Evolutionary conservation across 2,113 vertebrate species (phyloP).

Genomic region (Paramormyrops kingsleyae): DNA sequence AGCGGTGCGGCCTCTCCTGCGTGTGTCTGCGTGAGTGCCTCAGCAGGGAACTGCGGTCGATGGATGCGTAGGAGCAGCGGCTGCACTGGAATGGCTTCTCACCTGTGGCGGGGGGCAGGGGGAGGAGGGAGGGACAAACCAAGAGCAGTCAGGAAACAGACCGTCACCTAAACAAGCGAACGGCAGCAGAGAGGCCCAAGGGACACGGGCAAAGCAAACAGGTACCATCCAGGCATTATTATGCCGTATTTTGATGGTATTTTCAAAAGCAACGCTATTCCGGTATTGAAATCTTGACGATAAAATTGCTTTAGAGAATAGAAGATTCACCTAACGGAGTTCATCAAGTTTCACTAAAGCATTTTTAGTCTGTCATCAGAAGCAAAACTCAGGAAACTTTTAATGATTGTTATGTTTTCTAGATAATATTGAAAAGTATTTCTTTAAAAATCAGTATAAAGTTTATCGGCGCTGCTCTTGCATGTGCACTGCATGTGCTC

Average conservation of each 20-base stretch:
- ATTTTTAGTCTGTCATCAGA: not conserved
- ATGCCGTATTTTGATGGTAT: not conserved
- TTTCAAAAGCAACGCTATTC: not conserved
- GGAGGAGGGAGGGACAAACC: not conserved
- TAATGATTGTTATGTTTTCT: too few relatives aligned
- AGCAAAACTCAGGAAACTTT: not conserved
- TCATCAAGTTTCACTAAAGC: not conserved
- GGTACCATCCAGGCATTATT: not conserved
- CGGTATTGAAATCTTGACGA: not conserved
- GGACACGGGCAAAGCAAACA: not conserved
- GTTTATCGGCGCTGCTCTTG: not conserved
- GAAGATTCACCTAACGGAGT: not conserved
- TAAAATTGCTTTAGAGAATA: not conserved
- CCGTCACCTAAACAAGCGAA: not conserved
- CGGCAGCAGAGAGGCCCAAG: not conserved
- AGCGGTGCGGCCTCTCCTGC: slow-evolving; percentile 52
- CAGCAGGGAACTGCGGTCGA: slow-evolving; percentile 57
- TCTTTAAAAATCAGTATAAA: not conserved
- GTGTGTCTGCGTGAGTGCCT: slow-evolving; percentile 43
- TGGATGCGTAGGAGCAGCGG: slow-evolving; percentile 56
- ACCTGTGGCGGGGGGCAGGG: slow-evolving; percentile 38
- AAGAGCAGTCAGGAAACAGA: not conserved
- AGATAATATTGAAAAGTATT: too few relatives aligned
- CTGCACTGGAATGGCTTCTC: slow-evolving; percentile 57
- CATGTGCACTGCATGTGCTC: too few relatives aligned